phyloP scores from a whole-genome alignment of 2,888 invertebrate genomes.

The Caradrina kadenii region DNA sequence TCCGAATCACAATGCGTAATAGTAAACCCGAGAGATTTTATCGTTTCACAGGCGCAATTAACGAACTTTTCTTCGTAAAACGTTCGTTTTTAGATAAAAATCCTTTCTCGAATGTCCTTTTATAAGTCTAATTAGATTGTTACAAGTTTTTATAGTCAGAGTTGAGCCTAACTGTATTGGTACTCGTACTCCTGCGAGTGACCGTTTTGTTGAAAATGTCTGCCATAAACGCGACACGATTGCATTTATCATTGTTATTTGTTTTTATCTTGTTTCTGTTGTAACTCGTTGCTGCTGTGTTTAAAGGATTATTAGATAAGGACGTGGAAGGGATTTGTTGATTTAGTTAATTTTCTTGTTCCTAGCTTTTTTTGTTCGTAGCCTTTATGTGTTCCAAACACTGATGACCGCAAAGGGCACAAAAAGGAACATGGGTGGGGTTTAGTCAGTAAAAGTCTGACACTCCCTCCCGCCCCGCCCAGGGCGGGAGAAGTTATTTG shows the following conservation, averaged over 20 bases:
- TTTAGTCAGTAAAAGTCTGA: too few relatives aligned
- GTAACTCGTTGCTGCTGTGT: constrained; percentile 49
- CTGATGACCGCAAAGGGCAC: too few relatives aligned
- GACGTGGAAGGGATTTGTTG: constrained; percentile 8
- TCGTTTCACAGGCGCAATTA: constrained; percentile 53
- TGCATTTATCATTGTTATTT: constrained; percentile 62
- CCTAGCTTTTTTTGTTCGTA: background rate
- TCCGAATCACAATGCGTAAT: constrained; percentile 46
- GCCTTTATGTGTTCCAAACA: background rate
- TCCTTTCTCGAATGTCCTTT: constrained; percentile 51
- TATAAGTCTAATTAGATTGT: constrained; percentile 59
- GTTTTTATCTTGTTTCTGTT: constrained; percentile 58
- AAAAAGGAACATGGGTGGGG: too few relatives aligned
- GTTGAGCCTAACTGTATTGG: constrained; percentile 54
- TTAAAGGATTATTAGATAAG: constrained; percentile 35
- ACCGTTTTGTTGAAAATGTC: constrained; percentile 60
- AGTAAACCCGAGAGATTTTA: constrained; percentile 43
- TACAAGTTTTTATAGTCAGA: constrained; percentile 62
- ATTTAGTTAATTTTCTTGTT: background rate
- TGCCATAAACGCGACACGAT: constrained; percentile 50
- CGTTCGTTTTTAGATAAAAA: constrained; percentile 55
- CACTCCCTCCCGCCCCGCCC: too few relatives aligned
- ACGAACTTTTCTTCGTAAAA: constrained; percentile 52
- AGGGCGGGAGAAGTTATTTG: too few relatives aligned
- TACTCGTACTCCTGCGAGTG: constrained; percentile 50